Base-by-base conservation (phyloP, 2,888 invertebrate genomes). In the Enoplolaimus lenunculus region DNA sequence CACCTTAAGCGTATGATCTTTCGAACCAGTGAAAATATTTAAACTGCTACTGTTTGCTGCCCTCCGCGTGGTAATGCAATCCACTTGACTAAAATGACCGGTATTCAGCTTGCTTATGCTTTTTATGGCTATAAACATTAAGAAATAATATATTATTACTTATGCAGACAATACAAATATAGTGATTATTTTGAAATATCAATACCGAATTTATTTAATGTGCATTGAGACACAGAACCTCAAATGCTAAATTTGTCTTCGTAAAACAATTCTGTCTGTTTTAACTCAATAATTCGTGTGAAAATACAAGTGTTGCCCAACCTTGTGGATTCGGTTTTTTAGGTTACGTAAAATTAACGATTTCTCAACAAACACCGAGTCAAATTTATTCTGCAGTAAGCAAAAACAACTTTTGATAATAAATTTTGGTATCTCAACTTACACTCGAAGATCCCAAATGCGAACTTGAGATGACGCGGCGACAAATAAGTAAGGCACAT, bases 61-160 rank as follows among this genome's bases (percentile, higher is more conserved):
- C 71, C 83, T 82, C 74, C 84, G 84, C 2, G 88, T 85, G 16
- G 88, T 87, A 71, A 90, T 83, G 77, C 90, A 90, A 89, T 90
- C 90, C 13, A 91, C 88, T 0, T 90, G 88, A 21, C 90, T 89
- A 75, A 89, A 88, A 81, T 90, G 90, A 0, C 90, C 89, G 30
- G 88, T 88, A 34, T 69, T 70, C 3, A 90, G 81, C 82, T 89
- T 89, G 69, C 88, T 88, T 65, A 88, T 82, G 77, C 87, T 86
- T 74, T 86, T 85, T 81, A 88, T 88, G 84, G 84, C 86, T 87
- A 77, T 2, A 74, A 34, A 57, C 71, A 76, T 45, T 67, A 31
- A 26, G 7, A 7, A n/a, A 64, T 7, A 64, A 13, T 13, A 26
- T 16, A 16, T 28, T 13, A 64, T 7, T 7, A 67, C 65, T 68